Evolutionary conservation across 2,113 vertebrate genomes (phyloP).

Genomic region (Rhinopomastus cyanomelas): DNA sequence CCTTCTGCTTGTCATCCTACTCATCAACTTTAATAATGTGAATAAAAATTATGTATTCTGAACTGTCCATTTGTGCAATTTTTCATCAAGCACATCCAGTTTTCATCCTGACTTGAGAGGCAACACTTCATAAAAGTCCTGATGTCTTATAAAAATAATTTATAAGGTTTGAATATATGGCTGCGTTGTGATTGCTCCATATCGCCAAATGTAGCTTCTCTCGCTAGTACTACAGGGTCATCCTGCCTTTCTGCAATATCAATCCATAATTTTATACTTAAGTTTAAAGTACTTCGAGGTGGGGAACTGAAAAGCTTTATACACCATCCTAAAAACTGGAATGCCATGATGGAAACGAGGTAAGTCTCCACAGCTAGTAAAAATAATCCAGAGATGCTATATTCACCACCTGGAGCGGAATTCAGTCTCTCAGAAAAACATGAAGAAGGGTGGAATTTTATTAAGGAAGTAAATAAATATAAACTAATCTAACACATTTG

Average conservation of each 20-base stretch:
- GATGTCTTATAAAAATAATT: not conserved
- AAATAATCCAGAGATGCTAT: not conserved
- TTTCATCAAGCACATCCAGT: not conserved
- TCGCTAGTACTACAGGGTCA: not conserved
- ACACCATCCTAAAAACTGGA: not conserved
- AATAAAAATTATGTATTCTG: not conserved
- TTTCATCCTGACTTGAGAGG: not conserved
- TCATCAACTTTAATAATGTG: not conserved
- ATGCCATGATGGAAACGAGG: not conserved
- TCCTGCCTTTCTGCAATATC: not conserved
- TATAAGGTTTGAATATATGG: not conserved
- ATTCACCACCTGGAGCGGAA: not conserved
- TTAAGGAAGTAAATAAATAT: not conserved
- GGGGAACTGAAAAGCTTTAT: not conserved
- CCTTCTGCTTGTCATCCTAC: not conserved
- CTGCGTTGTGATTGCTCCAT: not conserved
- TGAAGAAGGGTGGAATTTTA: not conserved
- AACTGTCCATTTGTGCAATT: not conserved
- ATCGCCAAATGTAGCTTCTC: not conserved
- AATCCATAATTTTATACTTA: not conserved
- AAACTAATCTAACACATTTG: not conserved
- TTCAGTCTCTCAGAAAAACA: not conserved
- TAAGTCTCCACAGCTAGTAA: not conserved
- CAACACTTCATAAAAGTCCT: not conserved
- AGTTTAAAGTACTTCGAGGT: not conserved